phyloP scores from a whole-genome alignment of 2,888 invertebrate species.

The Hartigia nigra region DNA sequence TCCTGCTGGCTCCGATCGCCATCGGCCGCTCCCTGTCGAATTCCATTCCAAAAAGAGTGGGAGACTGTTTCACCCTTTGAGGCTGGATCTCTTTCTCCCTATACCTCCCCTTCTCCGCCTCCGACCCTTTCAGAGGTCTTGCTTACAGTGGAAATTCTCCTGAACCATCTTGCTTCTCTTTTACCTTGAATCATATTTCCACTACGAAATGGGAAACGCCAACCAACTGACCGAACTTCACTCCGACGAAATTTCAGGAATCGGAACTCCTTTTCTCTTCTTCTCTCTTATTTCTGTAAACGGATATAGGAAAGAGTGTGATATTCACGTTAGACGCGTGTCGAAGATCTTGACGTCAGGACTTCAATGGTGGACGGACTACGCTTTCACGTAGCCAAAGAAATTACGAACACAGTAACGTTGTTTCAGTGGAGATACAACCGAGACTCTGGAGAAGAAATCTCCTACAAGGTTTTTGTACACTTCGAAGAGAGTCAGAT shows the following conservation, averaged over 20 bases:
- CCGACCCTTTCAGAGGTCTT: neutral
- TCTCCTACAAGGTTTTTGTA: neutral
- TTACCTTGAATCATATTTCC: neutral
- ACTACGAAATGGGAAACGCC: neutral
- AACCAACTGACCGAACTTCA: neutral
- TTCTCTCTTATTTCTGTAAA: neutral
- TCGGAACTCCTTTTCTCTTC: neutral
- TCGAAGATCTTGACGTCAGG: neutral
- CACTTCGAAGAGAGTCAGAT: neutral
- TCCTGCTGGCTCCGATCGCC: neutral
- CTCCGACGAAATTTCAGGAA: neutral
- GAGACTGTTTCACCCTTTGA: neutral
- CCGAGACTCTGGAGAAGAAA: neutral
- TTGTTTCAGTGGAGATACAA: neutral
- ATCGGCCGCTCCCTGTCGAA: neutral
- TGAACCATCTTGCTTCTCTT: neutral
- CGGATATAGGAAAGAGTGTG: neutral
- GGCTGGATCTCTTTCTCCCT: neutral
- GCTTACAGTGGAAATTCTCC: neutral
- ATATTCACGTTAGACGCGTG: neutral
- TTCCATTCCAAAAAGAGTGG: neutral
- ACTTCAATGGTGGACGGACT: neutral
- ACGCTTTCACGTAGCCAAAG: neutral
- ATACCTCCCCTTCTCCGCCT: neutral
- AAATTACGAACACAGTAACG: neutral